A percentile compares a stretch with the other conserved stretches of the same genome.
phyloP scores from a whole-genome alignment of 2,888 invertebrate species.

The Melieria crassipennis region DNA sequence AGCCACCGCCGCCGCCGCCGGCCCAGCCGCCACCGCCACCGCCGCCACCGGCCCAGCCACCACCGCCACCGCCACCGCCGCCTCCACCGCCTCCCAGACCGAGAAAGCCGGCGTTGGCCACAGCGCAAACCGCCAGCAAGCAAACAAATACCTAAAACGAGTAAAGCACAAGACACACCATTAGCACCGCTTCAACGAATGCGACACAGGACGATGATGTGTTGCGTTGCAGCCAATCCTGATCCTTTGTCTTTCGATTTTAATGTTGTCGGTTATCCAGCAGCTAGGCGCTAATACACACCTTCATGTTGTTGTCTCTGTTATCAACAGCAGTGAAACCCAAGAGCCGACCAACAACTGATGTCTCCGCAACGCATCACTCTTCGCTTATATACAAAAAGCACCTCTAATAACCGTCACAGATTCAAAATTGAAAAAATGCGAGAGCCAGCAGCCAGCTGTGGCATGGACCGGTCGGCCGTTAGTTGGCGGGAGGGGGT shows the following conservation, averaged over 20 bases:
- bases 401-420: no score
- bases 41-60: slow-evolving; percentile 34
- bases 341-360: slow-evolving; percentile 31
- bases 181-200: background rate
- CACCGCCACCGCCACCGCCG: slow-evolving; percentile 33
- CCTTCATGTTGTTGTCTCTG: slow-evolving; percentile 33
- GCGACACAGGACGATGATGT: no score
- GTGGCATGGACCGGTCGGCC: no score
- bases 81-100: slow-evolving; percentile 32
- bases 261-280: no score
- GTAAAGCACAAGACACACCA: background rate
- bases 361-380: slow-evolving; percentile 10
- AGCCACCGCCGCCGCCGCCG: slow-evolving; percentile 20
- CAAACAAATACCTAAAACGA: slow-evolving; percentile 44
- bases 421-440: no score
- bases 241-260: no score
- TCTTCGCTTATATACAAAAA: slow-evolving; percentile 25
- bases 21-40: slow-evolving; percentile 42
- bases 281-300: background rate
- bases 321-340: slow-evolving; percentile 8
- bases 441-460: no score
- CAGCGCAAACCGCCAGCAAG: slow-evolving; percentile 40
- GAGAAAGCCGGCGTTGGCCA: slow-evolving; percentile 42
- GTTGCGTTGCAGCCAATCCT: no score
- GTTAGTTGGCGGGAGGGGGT: no score